Base-by-base conservation (phyloP, 1,140 invertebrate genomes). In the Diachasma alloeum region DNA sequence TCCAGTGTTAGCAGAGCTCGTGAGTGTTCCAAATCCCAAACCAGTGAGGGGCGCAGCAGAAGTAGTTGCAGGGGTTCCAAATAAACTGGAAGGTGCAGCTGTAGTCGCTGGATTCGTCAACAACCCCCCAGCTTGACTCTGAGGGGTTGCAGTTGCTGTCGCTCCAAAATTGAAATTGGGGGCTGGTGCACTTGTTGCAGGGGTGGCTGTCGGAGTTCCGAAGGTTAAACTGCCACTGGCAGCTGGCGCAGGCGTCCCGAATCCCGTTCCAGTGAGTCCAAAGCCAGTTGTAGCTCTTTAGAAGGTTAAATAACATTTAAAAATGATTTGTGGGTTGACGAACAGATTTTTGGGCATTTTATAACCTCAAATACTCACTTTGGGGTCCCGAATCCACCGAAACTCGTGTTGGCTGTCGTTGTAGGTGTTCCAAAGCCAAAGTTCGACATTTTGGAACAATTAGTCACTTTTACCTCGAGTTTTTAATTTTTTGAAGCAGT, bases 381-480 rank as follows among this genome's bases (percentile, higher is more conserved):
- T 79, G 79, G 83, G 6, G 81, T 53, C 31, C 79, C 78, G 76
- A 88, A 86, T 68, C 83, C 44, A 26, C 66, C 82, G 74, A 86
- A 84, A 74, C 74, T 67, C 11, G 87, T 76, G 17, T 69, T 83
- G 6, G 85, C 72, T n/a, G 82, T 82, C 17, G 84, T 81, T 3
- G 83, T 17, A 22, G 86, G 83, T 59, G 81, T 81, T 36, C 87
- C 87, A 74, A 89, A 88, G 11, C 80, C 82, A 75, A 87, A 87
- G 11, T 80, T 80, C 15, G 79, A 56, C 79, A 80, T 80, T 19
- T 72, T 76, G 15, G 22, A 73, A 31, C 19, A 70, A 37, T 72
- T 72, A 11, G 17, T 1, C 22, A 42, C 3, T 70, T 44, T 44
- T 19, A 24, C 15, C 17, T 59, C 53, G 3, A 22, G 13, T 22